A percentile compares a stretch with the other conserved stretches of the same genome.
Conservation (phyloP, 2,797 vertebrate species). For the Pteropus rufus region DNA sequence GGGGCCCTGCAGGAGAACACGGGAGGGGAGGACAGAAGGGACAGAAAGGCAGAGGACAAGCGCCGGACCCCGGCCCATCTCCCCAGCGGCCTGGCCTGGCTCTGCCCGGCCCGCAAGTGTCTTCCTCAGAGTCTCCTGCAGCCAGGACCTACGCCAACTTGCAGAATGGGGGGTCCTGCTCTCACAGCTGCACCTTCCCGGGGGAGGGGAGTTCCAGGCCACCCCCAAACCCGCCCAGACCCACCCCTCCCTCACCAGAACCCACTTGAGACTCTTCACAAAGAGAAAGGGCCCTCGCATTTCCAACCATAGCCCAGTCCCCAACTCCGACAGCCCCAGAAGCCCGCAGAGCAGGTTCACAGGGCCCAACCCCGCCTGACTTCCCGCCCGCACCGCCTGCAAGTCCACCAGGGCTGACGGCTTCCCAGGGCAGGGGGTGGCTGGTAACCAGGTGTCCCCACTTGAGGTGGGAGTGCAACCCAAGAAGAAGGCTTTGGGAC, state of each 20-base stretch:
- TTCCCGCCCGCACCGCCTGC: background rate
- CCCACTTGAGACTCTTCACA: background rate
- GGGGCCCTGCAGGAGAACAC: background rate
- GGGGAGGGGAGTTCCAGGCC: too few species aligned
- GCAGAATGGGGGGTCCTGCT: background rate
- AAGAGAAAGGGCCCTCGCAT: background rate
- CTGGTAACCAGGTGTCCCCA: conserved; percentile 5
- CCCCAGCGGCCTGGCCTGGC: background rate
- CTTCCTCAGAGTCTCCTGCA: background rate
- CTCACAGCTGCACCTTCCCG: accelerated
- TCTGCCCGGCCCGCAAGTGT: background rate
- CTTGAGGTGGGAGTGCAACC: background rate
- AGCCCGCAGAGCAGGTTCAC: too few species aligned
- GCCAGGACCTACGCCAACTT: accelerated
- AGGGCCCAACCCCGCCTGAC: background rate
- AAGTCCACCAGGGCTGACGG: background rate
- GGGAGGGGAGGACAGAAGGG: background rate
- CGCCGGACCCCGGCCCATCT: accelerated
- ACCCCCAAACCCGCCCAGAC: background rate
- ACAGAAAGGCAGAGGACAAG: background rate
- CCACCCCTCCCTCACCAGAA: background rate
- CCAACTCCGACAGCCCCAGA: background rate
- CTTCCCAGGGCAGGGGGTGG: background rate
- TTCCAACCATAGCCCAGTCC: background rate
- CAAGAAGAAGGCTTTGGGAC: background rate